A percentile compares a stretch with the other conserved stretches of the same genome.
phyloP scores from a whole-genome alignment of 2,797 vertebrate species.

The Notoglanidium macrostoma region DNA sequence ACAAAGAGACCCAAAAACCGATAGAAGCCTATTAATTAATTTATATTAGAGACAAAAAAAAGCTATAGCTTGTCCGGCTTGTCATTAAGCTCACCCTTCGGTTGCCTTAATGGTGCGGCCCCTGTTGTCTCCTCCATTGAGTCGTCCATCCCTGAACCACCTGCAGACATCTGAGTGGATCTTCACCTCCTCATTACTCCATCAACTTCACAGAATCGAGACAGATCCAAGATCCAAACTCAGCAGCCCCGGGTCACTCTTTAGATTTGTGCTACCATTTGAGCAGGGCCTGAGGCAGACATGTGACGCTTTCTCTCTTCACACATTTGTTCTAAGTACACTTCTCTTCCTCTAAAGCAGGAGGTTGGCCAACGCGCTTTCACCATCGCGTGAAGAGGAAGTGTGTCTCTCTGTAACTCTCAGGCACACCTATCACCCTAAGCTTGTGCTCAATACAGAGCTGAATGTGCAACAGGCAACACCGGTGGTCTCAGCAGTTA shows the following conservation, averaged over 20 bases:
- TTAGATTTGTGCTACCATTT: constrained; percentile 1
- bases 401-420: constrained; percentile 65
- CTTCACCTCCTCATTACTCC: constrained; percentile 40
- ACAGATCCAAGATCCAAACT: neutral
- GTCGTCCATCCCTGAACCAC: constrained; percentile 28
- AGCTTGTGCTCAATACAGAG: constrained; percentile 42
- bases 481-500: neutral
- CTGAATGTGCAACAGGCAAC: constrained; percentile 1
- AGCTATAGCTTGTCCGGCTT: neutral
- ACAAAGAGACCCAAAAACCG: neutral
- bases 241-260: constrained; percentile 41
- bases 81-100: constrained; percentile 48
- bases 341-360: constrained; percentile 64
- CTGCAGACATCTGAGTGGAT: constrained; percentile 17
- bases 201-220: constrained; percentile 9
- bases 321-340: constrained; percentile 54
- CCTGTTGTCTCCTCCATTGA: constrained; percentile 50
- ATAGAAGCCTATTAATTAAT: neutral
- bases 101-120: constrained; percentile 45
- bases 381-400: constrained; percentile 73
- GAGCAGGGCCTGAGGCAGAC: constrained; percentile 35
- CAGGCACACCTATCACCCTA: constrained; percentile 70
- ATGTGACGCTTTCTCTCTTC: constrained; percentile 45
- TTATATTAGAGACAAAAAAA: neutral
- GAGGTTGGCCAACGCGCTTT: constrained; percentile 71